Evolutionary conservation across 2,888 invertebrate species (phyloP), one percentile per base, ranked within the genome.

Genomic region (Tetranychus truncatus): DNA sequence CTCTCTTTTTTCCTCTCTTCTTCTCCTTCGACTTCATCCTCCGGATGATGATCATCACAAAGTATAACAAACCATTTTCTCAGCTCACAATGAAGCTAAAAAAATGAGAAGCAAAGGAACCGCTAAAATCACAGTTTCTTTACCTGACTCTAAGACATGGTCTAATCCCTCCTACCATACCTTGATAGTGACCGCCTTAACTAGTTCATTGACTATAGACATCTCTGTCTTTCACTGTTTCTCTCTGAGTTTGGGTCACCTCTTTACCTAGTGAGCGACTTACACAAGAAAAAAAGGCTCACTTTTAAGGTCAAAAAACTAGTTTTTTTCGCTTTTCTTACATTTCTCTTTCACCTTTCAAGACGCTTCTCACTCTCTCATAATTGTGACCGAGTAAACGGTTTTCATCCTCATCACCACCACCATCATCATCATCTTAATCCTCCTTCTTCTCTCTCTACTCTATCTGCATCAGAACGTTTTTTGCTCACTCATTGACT

Each of bases 1-100:
- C 72, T 72, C 44, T 72, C 72, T 45, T 45, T 72, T 11, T 24
- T 21, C 44, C 72, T 71, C 72, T 72, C 72, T 15, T 71, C 71
- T 34, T 34, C 34, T 66, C 66, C 20, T n/a, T 66, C 66, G 20
- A 20, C 18, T 55, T 55, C 55, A 55, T 55, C 55, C 55, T 55
- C 55, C 55, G 55, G 55, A 55, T 55, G 55, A 55, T 9, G 9
- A 55, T 15, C 9, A 55, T 55, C 9, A 15, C 55, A 66, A 18
- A 20, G 66, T 20, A 69, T 9, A 69, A n/a, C n/a, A 69, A 69
- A 24, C 9, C 11, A 69, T 72, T 34, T 72, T n/a, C 45, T 34
- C 34, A n/a, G 34, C 72, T 46, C 7, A 24, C 46, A 45, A 72
- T 15, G 34, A 44, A 45, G 24, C 18, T 9, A 72, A 24, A 44